phyloP scores from a whole-genome alignment of 2,797 vertebrate genomes.

The Poeciliopsis infans region DNA sequence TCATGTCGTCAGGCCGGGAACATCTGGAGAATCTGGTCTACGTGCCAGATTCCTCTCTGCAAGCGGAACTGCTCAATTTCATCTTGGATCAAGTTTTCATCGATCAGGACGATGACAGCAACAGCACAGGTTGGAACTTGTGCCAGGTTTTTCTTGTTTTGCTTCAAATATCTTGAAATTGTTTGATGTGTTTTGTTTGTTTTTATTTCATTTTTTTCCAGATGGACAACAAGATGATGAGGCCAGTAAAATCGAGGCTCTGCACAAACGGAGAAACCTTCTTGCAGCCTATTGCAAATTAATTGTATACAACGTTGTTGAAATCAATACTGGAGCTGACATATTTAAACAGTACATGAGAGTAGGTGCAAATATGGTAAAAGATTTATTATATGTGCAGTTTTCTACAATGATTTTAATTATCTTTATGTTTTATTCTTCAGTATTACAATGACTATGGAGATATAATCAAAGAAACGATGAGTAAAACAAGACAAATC shows the following conservation, averaged over 20 bases:
- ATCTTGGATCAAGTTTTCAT: constrained; percentile 96
- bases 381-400: not conserved
- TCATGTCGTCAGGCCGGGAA: constrained; percentile 92
- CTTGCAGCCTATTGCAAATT: constrained; percentile 97
- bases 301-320: constrained; percentile 96
- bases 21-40: constrained; percentile 92
- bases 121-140: constrained; percentile 84
- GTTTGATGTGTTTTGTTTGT: not conserved
- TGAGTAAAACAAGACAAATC: constrained; percentile 98
- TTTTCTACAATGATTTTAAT: not conserved
- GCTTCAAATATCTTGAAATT: not conserved
- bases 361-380: constrained; percentile 75
- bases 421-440: constrained; percentile 17
- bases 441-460: constrained; percentile 99
- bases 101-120: constrained; percentile 92
- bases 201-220: constrained; percentile 37
- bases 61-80: constrained; percentile 94
- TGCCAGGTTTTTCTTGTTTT: not conserved
- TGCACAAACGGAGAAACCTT: constrained; percentile 96
- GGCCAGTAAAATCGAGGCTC: constrained; percentile 96
- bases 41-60: constrained; percentile 90
- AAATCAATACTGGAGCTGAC: constrained; percentile 96
- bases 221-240: constrained; percentile 97
- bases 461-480: constrained; percentile 98
- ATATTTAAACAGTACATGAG: constrained; percentile 99